Conservation (phyloP, 2,888 invertebrate species). For the Acleris cristana region DNA sequence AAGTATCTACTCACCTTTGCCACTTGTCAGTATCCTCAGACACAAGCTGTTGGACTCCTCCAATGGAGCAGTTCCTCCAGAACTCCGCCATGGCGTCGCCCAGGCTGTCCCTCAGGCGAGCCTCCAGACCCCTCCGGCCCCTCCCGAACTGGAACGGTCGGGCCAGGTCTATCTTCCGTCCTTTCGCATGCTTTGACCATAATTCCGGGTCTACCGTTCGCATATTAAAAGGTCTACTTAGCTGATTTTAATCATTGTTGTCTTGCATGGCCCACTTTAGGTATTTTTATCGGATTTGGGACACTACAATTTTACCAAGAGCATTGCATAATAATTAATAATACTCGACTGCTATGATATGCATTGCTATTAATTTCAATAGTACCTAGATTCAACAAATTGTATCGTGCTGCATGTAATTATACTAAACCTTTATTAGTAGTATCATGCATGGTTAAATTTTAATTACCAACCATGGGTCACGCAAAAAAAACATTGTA, state of each 20-base stretch:
- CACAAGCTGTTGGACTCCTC: conserved; percentile 27
- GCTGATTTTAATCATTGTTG: no score
- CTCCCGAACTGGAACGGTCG: conserved; percentile 37
- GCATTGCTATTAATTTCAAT: no score
- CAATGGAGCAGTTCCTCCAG: conserved; percentile 39
- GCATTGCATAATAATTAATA: no score
- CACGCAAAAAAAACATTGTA: conserved; percentile 1
- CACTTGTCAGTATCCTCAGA: background rate
- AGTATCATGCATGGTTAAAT: background rate
- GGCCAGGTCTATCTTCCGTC: conserved; percentile 32
- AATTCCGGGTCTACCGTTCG: conserved; percentile 50
- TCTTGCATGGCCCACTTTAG: no score
- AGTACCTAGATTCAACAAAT: no score
- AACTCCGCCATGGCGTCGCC: conserved; percentile 45
- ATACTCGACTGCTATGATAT: no score
- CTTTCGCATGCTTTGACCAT: conserved; percentile 43
- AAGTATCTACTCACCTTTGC: conserved; percentile 19
- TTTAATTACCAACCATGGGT: conserved; percentile 7
- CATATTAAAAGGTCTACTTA: conserved; percentile 42
- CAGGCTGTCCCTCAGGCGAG: conserved; percentile 44
- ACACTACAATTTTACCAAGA: no score
- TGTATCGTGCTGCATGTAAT: conserved; percentile 5
- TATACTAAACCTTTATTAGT: background rate
- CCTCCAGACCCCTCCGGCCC: conserved; percentile 39
- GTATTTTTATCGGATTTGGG: no score